These are phyloP conservation scores for Brenthis daphne DNA, from an alignment of 2,888 invertebrate genomes.

Conservation along the genomic window DNA sequence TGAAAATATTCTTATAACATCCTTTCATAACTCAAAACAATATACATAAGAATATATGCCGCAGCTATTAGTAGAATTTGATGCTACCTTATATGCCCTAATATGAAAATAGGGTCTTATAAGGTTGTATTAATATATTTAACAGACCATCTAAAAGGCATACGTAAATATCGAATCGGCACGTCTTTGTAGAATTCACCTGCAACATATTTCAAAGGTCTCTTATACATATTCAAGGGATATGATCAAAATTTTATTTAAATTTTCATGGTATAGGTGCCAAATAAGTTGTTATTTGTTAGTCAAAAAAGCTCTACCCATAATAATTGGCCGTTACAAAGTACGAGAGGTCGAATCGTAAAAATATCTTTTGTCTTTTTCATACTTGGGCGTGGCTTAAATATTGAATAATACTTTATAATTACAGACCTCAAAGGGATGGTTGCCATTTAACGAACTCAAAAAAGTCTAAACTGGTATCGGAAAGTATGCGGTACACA, in stretches of 20 bases:
- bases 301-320: slow-evolving; percentile 1
- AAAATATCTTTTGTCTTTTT: slow-evolving; percentile 8
- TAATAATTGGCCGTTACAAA: neutral
- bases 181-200: neutral
- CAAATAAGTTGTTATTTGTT: neutral
- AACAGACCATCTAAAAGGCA: neutral
- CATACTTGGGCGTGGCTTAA: slow-evolving; percentile 18
- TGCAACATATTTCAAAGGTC: neutral
- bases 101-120: too few relatives aligned
- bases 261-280: neutral
- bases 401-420: slow-evolving; percentile 14
- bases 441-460: neutral
- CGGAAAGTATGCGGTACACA: too few relatives aligned
- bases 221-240: neutral
- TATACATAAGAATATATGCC: too few relatives aligned
- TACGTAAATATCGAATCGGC: neutral
- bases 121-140: too few relatives aligned
- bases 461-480: neutral
- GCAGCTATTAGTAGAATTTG: too few relatives aligned
- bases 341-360: neutral
- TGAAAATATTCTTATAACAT: too few relatives aligned
- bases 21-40: too few relatives aligned
- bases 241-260: neutral
- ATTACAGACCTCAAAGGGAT: slow-evolving; percentile 2
- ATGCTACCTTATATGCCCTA: too few relatives aligned